Evolutionary conservation across 2,888 invertebrate genomes (phyloP), one percentile per base, ranked within the genome.

Genomic region (Bibio marci): DNA sequence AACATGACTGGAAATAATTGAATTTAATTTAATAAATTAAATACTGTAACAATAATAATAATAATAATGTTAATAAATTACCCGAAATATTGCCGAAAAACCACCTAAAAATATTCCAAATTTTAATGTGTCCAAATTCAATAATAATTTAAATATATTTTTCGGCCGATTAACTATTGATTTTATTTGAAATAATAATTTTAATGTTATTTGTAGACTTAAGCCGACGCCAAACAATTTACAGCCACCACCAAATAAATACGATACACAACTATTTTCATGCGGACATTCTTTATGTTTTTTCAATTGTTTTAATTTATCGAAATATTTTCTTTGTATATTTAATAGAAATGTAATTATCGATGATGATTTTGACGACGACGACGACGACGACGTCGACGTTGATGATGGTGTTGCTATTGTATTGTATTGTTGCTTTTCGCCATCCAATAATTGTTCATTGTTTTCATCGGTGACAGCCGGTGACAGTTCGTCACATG

Each of bases 101-200:
- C 73, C 70, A 35, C 78, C 80, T 47, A 82, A 61, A 52, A 79
- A 80, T 36, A 70, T 55, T 30, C 75, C 81, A 44, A 81, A 55
- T 47, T 71, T 69, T 7, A 77, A 52, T 19, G 67, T 73, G 43
- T 65, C 64, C 44, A 55, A 65, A 47, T 64, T 67, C 35, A 73
- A 66, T 32, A 19, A 7, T 3, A 33, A 11, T 33, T 15, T 33
- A 10, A 10, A 12, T 12, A 33, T 18, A 19, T 33, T 11, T 19
- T 22, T 25, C 12, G 25, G 14, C 22, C 22, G 22, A 6, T 22
- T 4, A 22, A 22, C 8, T 4, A 77, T 56, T 48, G 59, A 64
- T 47, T 59, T 69, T 3, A 69, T 48, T 52, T 73, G 70, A 41
- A 78, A 61, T 27, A 72, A 48, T 41, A 73, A 47, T 51, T 71